These are phyloP conservation scores for Bradypus variegatus DNA, from an alignment of 2,797 vertebrate species.

Conservation along the genomic window DNA sequence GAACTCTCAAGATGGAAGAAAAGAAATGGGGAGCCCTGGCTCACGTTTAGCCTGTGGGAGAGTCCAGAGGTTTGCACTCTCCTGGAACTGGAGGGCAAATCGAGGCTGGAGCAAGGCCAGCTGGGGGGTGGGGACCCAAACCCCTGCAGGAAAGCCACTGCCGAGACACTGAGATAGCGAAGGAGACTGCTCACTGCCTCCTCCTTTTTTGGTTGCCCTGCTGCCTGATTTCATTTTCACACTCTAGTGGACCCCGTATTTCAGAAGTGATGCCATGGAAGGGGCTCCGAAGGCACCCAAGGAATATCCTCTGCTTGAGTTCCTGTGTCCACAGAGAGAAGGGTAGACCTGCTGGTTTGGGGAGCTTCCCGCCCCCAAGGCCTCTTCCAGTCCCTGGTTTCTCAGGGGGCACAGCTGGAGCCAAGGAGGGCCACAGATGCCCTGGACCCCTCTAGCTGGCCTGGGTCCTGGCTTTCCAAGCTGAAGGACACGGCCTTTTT, in stretches of 20 bases:
- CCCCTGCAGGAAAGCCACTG: not conserved
- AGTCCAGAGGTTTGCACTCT: not conserved
- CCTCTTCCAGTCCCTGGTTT: not conserved
- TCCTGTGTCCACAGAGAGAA: not conserved
- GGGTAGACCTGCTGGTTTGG: not conserved
- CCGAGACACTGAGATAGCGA: not conserved
- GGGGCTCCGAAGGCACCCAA: not conserved
- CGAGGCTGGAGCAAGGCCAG: not conserved
- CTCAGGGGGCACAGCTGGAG: not conserved
- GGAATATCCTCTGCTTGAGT: not conserved
- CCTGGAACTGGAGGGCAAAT: not conserved
- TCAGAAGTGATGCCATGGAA: not conserved
- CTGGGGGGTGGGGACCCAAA: not conserved
- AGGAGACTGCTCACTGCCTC: too few species aligned
- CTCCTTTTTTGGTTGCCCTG: not conserved
- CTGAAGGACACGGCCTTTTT: not conserved
- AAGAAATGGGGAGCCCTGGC: not conserved
- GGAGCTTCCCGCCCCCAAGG: not conserved
- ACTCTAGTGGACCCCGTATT: not conserved
- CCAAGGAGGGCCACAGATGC: too few species aligned
- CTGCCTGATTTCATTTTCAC: not conserved
- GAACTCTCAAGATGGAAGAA: not conserved
- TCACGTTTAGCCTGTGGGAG: accelerated
- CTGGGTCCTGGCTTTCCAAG: not conserved
- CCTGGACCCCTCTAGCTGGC: not conserved